These are phyloP conservation scores for Helarctos malayanus DNA, from an alignment of 2,797 vertebrate genomes.

Conservation along the genomic window DNA sequence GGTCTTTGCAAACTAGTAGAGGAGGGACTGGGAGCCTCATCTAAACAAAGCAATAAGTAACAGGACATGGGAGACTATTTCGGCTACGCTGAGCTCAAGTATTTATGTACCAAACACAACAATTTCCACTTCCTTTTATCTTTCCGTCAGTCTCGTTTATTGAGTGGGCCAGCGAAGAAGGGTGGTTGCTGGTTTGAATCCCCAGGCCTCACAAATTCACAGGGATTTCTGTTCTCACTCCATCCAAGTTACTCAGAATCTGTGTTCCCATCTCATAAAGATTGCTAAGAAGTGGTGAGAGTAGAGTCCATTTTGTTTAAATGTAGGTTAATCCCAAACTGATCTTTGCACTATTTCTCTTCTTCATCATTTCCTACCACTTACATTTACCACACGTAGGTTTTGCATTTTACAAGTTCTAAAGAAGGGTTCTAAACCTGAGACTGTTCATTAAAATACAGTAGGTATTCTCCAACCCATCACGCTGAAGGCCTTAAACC, in stretches of 20 bases:
- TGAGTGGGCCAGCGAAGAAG: fast-evolving
- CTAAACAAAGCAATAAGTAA: not conserved
- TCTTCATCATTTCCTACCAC: not conserved
- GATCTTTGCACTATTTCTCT: fast-evolving
- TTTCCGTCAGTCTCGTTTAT: not conserved
- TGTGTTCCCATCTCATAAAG: fast-evolving
- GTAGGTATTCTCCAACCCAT: not conserved
- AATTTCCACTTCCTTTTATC: not conserved
- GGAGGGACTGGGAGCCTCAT: fast-evolving
- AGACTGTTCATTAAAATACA: not conserved
- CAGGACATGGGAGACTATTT: not conserved
- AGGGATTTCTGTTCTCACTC: fast-evolving
- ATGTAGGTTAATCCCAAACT: too few species aligned
- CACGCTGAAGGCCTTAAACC: not conserved
- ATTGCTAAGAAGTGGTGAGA: not conserved
- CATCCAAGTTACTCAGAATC: not conserved
- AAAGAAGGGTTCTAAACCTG: not conserved
- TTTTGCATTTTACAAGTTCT: not conserved
- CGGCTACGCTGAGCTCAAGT: not conserved
- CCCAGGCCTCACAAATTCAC: not conserved
- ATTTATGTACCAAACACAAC: not conserved
- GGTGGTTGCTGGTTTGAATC: not conserved
- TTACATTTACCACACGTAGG: fast-evolving
- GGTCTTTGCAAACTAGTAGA: not conserved
- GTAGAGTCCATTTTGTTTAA: fast-evolving